These are phyloP conservation scores for Falco peregrinus DNA, from an alignment of 2,797 vertebrate species.

Conservation along the genomic window DNA sequence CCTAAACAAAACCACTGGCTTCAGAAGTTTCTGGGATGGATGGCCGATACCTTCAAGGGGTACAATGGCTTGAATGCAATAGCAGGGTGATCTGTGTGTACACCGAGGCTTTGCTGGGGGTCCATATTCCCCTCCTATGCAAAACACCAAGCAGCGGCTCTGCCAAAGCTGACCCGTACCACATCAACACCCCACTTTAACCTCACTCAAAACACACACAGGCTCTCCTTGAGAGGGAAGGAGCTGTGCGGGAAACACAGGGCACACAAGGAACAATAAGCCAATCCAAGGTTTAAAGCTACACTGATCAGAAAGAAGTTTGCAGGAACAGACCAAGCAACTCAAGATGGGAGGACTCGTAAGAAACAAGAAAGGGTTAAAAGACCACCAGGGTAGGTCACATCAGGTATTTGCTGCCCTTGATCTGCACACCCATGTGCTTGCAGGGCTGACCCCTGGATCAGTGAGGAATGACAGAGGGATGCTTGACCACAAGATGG, in stretches of 20 bases:
- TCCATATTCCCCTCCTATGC: not conserved
- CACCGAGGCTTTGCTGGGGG: not conserved
- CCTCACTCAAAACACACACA: not conserved
- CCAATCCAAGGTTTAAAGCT: not conserved
- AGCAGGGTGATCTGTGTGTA: too few species aligned
- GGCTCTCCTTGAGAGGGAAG: not conserved
- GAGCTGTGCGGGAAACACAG: not conserved
- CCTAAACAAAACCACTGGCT: not conserved
- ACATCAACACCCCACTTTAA: not conserved
- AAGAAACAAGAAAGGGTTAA: not conserved
- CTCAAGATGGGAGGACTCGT: not conserved
- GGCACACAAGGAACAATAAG: not conserved
- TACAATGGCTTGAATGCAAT: fast-evolving
- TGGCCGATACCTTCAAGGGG: not conserved
- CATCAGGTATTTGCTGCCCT: not conserved
- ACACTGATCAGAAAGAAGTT: not conserved
- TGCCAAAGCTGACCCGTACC: not conserved
- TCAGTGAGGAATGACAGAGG: fast-evolving
- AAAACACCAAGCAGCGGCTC: not conserved
- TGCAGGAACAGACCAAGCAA: not conserved
- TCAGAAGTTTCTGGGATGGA: not conserved
- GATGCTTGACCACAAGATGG: not conserved
- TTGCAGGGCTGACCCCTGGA: not conserved
- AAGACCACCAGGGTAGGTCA: not conserved
- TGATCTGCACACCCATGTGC: fast-evolving